Evolutionary conservation across 2,113 vertebrate species (phyloP).

Genomic region (Indicator maculatus): DNA sequence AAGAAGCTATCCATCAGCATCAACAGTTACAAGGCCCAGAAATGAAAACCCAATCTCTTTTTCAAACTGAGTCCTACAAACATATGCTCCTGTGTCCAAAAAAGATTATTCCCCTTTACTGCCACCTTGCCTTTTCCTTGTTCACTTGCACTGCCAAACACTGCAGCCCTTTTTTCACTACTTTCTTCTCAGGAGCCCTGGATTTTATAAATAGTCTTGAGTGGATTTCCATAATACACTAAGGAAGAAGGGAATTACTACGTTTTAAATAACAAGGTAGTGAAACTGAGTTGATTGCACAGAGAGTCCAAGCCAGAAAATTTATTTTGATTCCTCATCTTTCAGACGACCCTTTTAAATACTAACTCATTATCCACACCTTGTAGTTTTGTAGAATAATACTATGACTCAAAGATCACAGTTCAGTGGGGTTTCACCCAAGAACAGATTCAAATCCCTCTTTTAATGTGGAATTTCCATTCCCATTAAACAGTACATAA

Average conservation of each 20-base stretch:
- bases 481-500: not conserved
- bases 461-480: not conserved
- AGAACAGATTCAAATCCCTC: not conserved
- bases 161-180: not conserved
- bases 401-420: not conserved
- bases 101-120: not conserved
- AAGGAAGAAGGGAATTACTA: not conserved
- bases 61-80: not conserved
- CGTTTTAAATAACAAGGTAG: not conserved
- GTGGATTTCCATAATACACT: not conserved
- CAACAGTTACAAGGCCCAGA: not conserved
- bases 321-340: not conserved
- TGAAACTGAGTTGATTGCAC: not conserved
- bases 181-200: not conserved
- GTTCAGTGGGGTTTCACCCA: not conserved
- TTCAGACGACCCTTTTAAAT: not conserved
- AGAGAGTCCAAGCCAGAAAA: not conserved
- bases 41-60: not conserved
- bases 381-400: not conserved
- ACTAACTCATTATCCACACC: not conserved
- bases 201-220: not conserved
- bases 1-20: not conserved
- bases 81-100: not conserved
- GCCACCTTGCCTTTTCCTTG: not conserved
- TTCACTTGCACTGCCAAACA: not conserved